Percentiles rank a stretch among this genome's conserved stretches.
These are phyloP conservation scores for Drosophila suboccidentalis DNA, from an alignment of 2,888 invertebrate species.

Conservation along the genomic window DNA sequence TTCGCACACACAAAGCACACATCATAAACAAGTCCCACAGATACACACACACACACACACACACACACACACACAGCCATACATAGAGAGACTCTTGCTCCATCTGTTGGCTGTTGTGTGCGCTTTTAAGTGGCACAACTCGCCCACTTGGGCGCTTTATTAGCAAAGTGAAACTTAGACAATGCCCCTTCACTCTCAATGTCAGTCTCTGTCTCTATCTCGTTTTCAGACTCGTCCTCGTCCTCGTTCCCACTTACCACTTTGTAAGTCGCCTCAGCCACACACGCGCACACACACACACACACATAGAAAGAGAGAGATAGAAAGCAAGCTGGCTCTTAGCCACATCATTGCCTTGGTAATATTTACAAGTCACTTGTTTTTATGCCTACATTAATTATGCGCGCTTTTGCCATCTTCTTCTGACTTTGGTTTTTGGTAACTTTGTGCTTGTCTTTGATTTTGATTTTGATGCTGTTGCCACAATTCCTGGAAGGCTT, in stretches of 20 bases:
- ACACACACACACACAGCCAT: slow-evolving; percentile 4
- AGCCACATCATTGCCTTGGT: slow-evolving; percentile 69
- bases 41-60: slow-evolving; percentile 13
- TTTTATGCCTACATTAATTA: slow-evolving; percentile 83
- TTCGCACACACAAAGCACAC: slow-evolving; percentile 21
- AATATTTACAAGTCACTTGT: slow-evolving; percentile 83
- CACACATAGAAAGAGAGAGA: slow-evolving; percentile 20
- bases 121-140: slow-evolving; percentile 75
- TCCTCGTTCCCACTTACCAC: slow-evolving; percentile 50
- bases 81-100: slow-evolving; percentile 3
- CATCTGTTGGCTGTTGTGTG: slow-evolving; percentile 50
- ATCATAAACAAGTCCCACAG: slow-evolving; percentile 20
- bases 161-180: slow-evolving; percentile 73
- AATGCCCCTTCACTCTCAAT: slow-evolving; percentile 27
- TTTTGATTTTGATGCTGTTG: slow-evolving; percentile 69
- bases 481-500: slow-evolving; percentile 67
- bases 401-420: slow-evolving; percentile 63
- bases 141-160: slow-evolving; percentile 70
- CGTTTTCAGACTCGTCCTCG: slow-evolving; percentile 26
- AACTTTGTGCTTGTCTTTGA: slow-evolving; percentile 71
- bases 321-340: slow-evolving; percentile 28
- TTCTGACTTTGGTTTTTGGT: slow-evolving; percentile 65
- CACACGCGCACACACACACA: slow-evolving; percentile 33
- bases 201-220: slow-evolving; percentile 22
- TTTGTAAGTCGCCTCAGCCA: slow-evolving; percentile 65